Base-by-base conservation (phyloP, 2,888 invertebrate species). In the Ypsolopha sequella region DNA sequence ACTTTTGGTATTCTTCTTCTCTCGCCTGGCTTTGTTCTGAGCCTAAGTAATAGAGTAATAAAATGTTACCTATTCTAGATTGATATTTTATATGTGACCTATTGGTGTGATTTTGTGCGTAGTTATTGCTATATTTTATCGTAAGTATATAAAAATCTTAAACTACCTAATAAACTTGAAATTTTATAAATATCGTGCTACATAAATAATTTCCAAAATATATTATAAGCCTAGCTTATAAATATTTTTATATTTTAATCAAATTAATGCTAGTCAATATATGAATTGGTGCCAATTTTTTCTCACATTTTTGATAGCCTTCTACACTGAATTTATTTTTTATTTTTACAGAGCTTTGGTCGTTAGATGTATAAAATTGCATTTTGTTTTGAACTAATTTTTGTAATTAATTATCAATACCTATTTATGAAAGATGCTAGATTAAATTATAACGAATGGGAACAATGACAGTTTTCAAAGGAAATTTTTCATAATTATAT, bases 271-370 rank as follows among this genome's bases (percentile, higher is more conserved):
- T 43, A 43, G 60, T 54, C 59, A 60, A 59, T 55, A 63, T 24
- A 24, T 24, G 4, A 24, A 73, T 76, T 68, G 72, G 80, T 81
- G 80, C 80, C 81, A 81, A 80, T 65, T 64, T 63, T n/a, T 56
- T 55, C 52, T 52, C 43, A 52, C 41, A 8, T 50, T 8, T 36
- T 36, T 36, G 38, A 48, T 35, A 36, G 35, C 36, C 14, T 43
- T 43, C 8, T 43, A 38, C 38, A 38, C n/a, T 38, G 38, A n/a
- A 6, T 4, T 36, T 36, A 36, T 9, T 39, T 24, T 24, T 24
- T 24, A 24, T 24, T 24, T 24, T 4, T 39, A 39, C 39, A 39
- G 10, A 9, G 11, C 39, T 39, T 39, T 39, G n/a, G 11, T 39
- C n/a, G 39, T 39, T 7, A 45, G 45, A 34, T 45, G 34, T 24